Evolutionary conservation across 2,888 invertebrate genomes (phyloP), one percentile per base, ranked within the genome.

Genomic region (Apamea epomidion): DNA sequence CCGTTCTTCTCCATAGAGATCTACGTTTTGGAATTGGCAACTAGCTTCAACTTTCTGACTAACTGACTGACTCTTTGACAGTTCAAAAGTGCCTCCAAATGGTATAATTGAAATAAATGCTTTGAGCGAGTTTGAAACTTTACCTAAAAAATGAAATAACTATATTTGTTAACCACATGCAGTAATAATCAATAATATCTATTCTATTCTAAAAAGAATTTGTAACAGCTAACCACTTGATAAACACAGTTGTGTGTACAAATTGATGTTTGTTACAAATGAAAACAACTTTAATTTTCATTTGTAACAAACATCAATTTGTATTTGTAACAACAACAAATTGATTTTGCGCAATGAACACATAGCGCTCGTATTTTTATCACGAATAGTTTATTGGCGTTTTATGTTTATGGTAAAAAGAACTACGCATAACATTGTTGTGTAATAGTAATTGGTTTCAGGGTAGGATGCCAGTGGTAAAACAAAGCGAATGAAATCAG

Each of bases 351-450:
- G 64, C 74, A 84, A 84, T 4, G 32, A 37, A 62, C 58, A 64
- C 51, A 51, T 25, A 60, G 29, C 32, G 25, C 14, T 70, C 48
- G 64, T 69, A n/a, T 80, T 75, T 70, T 88, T 80, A 87, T 74
- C 75, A 77, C 48, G 65, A 65, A 45, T 25, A 54, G 82, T 88
- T 88, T 85, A 88, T 77, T 2, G 32, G 8, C 54, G 21, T 65
- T 71, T 68, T 62, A 69, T 88, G 16, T 65, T 87, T 74, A 67
- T 82, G 62, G 62, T 54, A 18, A 71, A 80, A 62, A 74, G 29
- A 68, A 82, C 62, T 70, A 70, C 60, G 71, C 21, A 45, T 25
- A 21, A 42, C 16, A 67, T 51, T 73, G 5, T 6, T 78, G 14
- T 64, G 51, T 58, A 75, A 86, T n/a, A 51, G 37, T 85, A 14